Evolutionary conservation across 1,140 invertebrate species (phyloP), one percentile per base, ranked within the genome.

Genomic region (Teleogryllus occipitalis): DNA sequence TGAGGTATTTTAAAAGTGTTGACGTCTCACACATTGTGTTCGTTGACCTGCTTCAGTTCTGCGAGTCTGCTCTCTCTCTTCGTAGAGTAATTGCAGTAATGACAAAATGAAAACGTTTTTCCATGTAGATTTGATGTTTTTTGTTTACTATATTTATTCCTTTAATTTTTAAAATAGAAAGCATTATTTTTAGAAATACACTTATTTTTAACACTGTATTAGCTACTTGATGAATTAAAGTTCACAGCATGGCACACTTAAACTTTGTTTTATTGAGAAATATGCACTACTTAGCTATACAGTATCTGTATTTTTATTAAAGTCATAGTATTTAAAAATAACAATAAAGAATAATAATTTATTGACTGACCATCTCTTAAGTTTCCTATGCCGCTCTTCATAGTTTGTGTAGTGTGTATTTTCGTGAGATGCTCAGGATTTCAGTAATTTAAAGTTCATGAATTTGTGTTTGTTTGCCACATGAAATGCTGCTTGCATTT

Each of bases 1-100:
- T 89, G 91, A 92, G 91, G 91, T 92, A 92, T 77, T 77, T 65
- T 47, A 77, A 48, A n/a, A 48, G n/a, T 77, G 76, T 77, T 75
- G 75, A 47, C 39, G 75, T 47, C 75, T 47, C 75, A 76, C 75
- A 47, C 75, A 76, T 47, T 80, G 74, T 80, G 79, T 80, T 77
- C 74, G 76, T 80, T 49, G 47, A 76, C 79, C 39, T 80, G 46
- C 39, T 22, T 48, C 47, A 14, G 76, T 80, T 54, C 48, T 48
- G 27, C 65, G 21, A 78, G 48, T 48, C 27, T 72, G 54, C 74
- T 75, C 21, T 75, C 74, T 75, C 15, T 49, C 39, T 65, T 47
- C 47, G 48, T 85, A 82, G n/a, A 65, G 54, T 65, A 65, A 65
- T 65, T 65, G 54, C 54, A 65, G 18, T 65, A 65, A 65, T 65